These are phyloP conservation scores for Cynaeus angustus DNA, from an alignment of 2,888 invertebrate genomes.

Conservation along the genomic window DNA sequence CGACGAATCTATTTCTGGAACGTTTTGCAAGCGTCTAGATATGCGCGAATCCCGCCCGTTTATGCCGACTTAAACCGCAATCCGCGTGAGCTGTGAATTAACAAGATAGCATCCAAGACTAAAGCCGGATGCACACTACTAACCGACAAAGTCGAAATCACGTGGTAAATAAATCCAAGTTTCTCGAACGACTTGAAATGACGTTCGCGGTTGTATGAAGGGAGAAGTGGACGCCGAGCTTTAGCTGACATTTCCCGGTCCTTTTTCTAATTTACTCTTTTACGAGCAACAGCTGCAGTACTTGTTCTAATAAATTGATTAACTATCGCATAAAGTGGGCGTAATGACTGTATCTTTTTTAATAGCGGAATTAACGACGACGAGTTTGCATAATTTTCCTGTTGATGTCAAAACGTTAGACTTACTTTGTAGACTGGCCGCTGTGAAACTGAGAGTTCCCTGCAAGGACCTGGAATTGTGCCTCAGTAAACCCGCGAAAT, in stretches of 20 bases:
- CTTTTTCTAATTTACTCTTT: too few species aligned
- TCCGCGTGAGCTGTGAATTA: conserved; percentile 47
- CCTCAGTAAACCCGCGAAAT: conserved; percentile 81
- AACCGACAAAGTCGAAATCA: conserved; percentile 25
- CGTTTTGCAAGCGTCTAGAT: conserved; percentile 51
- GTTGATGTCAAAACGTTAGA: conserved; percentile 50
- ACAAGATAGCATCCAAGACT: conserved; percentile 38
- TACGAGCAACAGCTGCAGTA: not conserved
- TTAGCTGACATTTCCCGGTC: too few species aligned
- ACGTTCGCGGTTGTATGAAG: too few species aligned
- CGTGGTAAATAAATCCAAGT: not conserved
- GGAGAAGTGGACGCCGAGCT: too few species aligned
- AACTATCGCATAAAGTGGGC: conserved; percentile 24
- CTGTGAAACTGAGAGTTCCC: conserved; percentile 83
- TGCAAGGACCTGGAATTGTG: conserved; percentile 83
- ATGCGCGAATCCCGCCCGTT: conserved; percentile 46
- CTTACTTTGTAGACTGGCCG: conserved; percentile 84
- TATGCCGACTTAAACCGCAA: conserved; percentile 43
- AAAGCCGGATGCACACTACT: conserved; percentile 30
- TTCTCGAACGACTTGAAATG: too few species aligned
- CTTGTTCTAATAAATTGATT: conserved; percentile 20
- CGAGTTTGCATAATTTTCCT: conserved; percentile 35
- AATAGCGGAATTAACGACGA: conserved; percentile 25
- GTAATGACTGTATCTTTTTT: conserved; percentile 26
- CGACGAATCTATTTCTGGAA: conserved; percentile 42